Evolutionary conservation across 2,797 vertebrate genomes (phyloP).

Genomic region (Periophthalmus magnuspinnatus): DNA sequence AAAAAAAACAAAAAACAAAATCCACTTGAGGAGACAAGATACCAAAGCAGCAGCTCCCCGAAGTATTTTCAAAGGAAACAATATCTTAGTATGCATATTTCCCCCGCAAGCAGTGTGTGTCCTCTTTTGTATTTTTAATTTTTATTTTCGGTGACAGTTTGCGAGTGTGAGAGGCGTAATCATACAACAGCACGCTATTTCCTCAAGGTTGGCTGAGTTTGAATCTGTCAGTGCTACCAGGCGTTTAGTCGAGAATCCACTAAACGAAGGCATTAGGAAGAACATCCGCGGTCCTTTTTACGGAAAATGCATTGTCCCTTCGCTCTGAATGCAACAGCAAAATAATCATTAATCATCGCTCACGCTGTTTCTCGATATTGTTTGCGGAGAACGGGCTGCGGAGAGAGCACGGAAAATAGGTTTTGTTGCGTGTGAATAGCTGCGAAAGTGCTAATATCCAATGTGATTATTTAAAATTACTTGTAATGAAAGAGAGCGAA

Average conservation of each 20-base stretch:
- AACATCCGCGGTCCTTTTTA: constrained; percentile 33
- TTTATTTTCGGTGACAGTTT: constrained; percentile 73
- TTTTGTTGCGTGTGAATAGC: constrained; percentile 1
- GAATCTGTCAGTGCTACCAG: constrained; percentile 57
- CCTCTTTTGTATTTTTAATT: constrained; percentile 41
- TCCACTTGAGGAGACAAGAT: constrained; percentile 50
- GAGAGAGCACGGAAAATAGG: constrained; percentile 48
- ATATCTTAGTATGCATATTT: constrained; percentile 74
- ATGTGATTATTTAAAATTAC: constrained; percentile 3
- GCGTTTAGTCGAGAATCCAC: constrained; percentile 49
- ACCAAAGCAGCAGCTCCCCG: constrained; percentile 60
- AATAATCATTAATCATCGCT: constrained; percentile 68
- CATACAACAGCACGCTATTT: constrained; percentile 63
- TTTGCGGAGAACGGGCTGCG: constrained; percentile 35
- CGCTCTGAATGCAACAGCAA: constrained; percentile 49
- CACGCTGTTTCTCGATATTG: constrained; percentile 38
- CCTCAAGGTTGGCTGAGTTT: constrained; percentile 64
- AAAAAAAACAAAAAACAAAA: constrained; percentile 42
- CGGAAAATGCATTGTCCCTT: constrained; percentile 41
- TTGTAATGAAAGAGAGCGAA: neutral
- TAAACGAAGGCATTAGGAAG: constrained; percentile 50
- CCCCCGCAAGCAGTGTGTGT: constrained; percentile 66
- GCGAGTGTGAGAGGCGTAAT: constrained; percentile 69
- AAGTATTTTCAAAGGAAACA: constrained; percentile 71
- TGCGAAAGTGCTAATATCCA: constrained; percentile 3